Evolutionary conservation across 2,797 vertebrate species (phyloP), one percentile per base, ranked within the genome.

Genomic region (Tokudaia tokunoshimensis): DNA sequence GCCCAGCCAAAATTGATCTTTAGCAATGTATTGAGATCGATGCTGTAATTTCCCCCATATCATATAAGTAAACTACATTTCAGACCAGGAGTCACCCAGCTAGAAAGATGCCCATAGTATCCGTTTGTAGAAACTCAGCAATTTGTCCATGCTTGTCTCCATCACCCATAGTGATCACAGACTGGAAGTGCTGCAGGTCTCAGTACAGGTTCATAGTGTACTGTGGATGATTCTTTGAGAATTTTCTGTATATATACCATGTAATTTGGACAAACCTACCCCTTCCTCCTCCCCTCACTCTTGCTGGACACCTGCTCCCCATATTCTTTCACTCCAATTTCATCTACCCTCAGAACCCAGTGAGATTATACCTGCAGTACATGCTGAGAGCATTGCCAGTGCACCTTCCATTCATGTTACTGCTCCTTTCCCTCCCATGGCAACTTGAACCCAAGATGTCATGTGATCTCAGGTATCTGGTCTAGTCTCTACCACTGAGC

Each of bases 1-100:
- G n/a, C n/a, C n/a, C n/a, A n/a, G n/a, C n/a, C 86, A 86, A 4
- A 67, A 94, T 82, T 86, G 82, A 63, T 89, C 19, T 95, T 6
- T n/a, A 81, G 22, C 29, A 72, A 19, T 63, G 34, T 24, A 78
- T 2, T 91, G 65, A 94, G 20, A 63, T 57, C 22, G 47, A 24
- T 76, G 20, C n/a, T 63, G 26, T 88, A 20, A 81, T 85, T 47
- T 47, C 0, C 31, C 34, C 63, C 26, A 59, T 75, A 80, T 95
- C 76, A 84, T 31, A 86, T 47, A 44, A 96, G 6, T 44, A 47
- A 9, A 67, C n/a, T 17, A 44, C n/a, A 82, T 24, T 26, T 93
- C 29, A 82, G 31, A 86, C 26, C 65, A 41, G 81, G 57, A 63
- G 37, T 44, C 2, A 14, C 81, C 24, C 57, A 61, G 57, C 57